These are phyloP conservation scores for Malurus leucopterus DNA, from an alignment of 2,797 vertebrate genomes.

Conservation along the genomic window DNA sequence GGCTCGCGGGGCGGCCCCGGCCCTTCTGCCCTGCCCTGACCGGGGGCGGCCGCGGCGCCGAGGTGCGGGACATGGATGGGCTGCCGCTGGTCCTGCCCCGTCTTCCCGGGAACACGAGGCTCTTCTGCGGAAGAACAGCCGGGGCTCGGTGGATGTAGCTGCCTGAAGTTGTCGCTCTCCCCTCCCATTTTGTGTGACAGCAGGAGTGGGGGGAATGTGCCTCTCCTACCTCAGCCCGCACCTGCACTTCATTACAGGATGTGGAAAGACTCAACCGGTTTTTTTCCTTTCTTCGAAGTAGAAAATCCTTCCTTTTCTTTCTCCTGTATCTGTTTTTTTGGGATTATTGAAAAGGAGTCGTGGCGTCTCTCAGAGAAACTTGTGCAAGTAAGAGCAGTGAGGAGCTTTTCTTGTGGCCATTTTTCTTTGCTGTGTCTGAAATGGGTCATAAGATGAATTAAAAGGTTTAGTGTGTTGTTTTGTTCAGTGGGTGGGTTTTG, in stretches of 20 bases:
- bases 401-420: not conserved
- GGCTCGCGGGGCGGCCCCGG: not conserved
- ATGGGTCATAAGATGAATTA: not conserved
- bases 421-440: not conserved
- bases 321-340: not conserved
- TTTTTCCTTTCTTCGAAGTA: not conserved
- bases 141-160: not conserved
- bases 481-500: not conserved
- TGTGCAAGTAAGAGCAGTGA: rapidly evolving
- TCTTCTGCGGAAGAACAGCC: not conserved
- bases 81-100: not conserved
- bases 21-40: not conserved
- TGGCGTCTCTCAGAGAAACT: not conserved
- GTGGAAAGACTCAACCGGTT: not conserved
- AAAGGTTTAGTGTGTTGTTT: not conserved
- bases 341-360: not conserved
- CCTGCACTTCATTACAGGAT: not conserved
- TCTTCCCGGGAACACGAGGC: no score
- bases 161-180: not conserved
- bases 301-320: no score
- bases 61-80: not conserved
- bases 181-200: not conserved
- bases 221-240: not conserved
- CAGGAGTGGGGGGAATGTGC: not conserved
- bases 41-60: not conserved